Evolutionary conservation across 1,140 invertebrate genomes (phyloP).

Genomic region (Dendrolimus kikuchii): DNA sequence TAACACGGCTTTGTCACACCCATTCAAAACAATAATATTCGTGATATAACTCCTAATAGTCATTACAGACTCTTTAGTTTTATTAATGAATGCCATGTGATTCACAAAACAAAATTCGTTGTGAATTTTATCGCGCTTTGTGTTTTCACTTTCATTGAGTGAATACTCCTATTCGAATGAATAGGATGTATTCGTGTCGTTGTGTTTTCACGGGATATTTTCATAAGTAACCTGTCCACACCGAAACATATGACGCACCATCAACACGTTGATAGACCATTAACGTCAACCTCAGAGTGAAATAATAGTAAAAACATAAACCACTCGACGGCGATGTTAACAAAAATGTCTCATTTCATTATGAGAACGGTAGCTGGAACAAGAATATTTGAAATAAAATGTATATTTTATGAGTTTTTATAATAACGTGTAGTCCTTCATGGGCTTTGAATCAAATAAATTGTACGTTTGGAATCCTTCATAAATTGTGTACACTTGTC

Average conservation of each 20-base stretch:
- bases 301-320: conserved; percentile 15
- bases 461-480: neutral
- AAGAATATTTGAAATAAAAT: neutral
- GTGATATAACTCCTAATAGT: too few relatives aligned
- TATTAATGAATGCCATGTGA: too few relatives aligned
- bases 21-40: too few relatives aligned
- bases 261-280: conserved; percentile 15
- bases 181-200: neutral
- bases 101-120: too few relatives aligned
- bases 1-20: too few relatives aligned
- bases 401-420: conserved; percentile 5
- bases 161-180: too few relatives aligned
- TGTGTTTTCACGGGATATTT: conserved; percentile 6
- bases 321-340: conserved; percentile 3
- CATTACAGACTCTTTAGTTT: too few relatives aligned
- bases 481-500: neutral
- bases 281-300: conserved; percentile 16
- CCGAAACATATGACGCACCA: conserved; percentile 12
- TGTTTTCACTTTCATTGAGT: too few relatives aligned
- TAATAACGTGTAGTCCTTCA: neutral
- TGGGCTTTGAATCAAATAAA: neutral
- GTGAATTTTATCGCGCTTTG: too few relatives aligned
- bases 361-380: conserved; percentile 3
- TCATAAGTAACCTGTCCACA: conserved; percentile 13
- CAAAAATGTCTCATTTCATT: conserved; percentile 7